Evolutionary conservation across 2,113 vertebrate genomes (phyloP), one percentile per base, ranked within the genome.

Genomic region (Columbina picui): DNA sequence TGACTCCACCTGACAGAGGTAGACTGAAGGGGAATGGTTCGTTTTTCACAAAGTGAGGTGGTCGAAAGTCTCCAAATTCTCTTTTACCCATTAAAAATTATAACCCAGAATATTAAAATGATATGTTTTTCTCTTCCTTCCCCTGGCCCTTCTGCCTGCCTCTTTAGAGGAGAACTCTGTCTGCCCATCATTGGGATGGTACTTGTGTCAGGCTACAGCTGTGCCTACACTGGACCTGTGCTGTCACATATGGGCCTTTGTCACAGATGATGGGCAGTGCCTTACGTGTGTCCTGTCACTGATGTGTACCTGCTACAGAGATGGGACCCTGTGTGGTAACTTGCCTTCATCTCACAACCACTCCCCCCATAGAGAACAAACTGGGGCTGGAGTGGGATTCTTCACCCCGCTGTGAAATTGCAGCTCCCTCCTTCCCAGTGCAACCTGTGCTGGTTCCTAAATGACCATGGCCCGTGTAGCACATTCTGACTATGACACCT

Each of bases 291-390:
- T 1, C 13, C 27, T 64, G 69, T 6, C 56, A 47, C 64, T 19
- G 43, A n/a, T 0, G 0, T 1, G 1, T 18, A 4, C 39, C 57
- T 30, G 14, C 15, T n/a, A 34, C 26, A 39, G 43, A 49, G 30
- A 5, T 29, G 30, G 27, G 57, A 52, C 25, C 6, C 22, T 29
- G 8, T 4, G 16, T 7, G 13, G 29, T 3, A 50, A 50, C 26
- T 59, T 64, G 43, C 30, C 43, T 74, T 63, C 5, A 1, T 60
- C 60, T 63, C 1, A 1, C 49, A 85, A 14, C 70, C 49, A 18
- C 14, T 12, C 36, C 12, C 15, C 10, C 52, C 17, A 39, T 8
- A 7, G 30, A 43, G n/a, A 77, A 10, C 10, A 79, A 49, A 74
- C 22, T 17, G 16, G 13, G 7, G 22, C 50, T 76, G 52, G 45